Base-by-base conservation (phyloP, 2,888 invertebrate species). In the Eupithecia exiguata region DNA sequence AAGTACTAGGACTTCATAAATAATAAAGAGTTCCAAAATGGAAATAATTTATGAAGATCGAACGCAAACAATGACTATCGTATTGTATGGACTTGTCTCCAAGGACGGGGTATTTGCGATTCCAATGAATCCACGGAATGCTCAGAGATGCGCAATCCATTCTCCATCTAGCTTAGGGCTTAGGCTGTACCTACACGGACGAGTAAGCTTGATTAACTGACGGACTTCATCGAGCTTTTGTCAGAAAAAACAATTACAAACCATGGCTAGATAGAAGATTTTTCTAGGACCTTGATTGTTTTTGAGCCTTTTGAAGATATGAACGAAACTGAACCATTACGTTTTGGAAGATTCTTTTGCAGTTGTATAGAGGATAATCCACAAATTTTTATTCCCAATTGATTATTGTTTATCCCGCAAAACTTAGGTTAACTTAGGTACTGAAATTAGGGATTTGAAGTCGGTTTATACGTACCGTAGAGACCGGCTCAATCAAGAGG, bases 111-210 rank as follows among this genome's bases (percentile, higher is more conserved):
- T 70, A 67, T 70, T 70, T 67, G 70, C 46, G 66, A 70, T 66
- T 74, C 70, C 61, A 70, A 74, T 74, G 70, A 70, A 70, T 67
- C 66, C 49, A 61, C 58, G 65, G 58, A 66, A 69, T 69, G 58
- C 72, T 72, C 65, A 21, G 72, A 69, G 69, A 65, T 65, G 58
- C 69, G 61, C 58, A 69, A 69, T 69, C 58, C 40, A 69, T 69
- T 69, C 69, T 66, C 63, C 58, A 66, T 66, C 72, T 66, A 67
- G 69, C 73, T 69, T 58, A 61, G 58, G 43, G 43, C 35, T 68
- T 43, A 68, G 46, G 71, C 35, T 46, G 18, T 66, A 21, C 67
- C 36, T 66, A 72, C 69, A 61, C 73, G 43, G 35, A 12, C 61
- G 61, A 67, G 40, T 35, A 46, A 16, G 58, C 35, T 72, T 43